A percentile compares a stretch with the other conserved stretches of the same genome.
Evolutionary conservation across 2,888 invertebrate genomes (phyloP).

Genomic region (Sarcophaga caerulescens): DNA sequence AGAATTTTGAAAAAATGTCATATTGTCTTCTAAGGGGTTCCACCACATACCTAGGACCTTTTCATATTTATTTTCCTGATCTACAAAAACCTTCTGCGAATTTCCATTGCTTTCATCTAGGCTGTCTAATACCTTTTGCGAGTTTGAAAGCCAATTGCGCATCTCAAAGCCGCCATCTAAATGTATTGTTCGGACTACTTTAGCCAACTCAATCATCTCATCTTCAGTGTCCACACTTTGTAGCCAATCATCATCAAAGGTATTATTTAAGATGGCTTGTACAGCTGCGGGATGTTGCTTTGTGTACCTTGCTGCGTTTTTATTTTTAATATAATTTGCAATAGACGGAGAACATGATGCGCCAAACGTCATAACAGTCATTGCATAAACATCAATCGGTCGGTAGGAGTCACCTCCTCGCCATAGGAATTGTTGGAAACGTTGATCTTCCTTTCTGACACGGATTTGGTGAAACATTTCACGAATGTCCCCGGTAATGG

Average conservation of each 20-base stretch:
- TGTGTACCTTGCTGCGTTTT: neutral
- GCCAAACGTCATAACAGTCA: no score
- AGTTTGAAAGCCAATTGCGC: constrained; percentile 60
- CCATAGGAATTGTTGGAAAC: no score
- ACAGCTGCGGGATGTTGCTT: constrained; percentile 27
- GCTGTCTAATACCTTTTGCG: constrained; percentile 1
- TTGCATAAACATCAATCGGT: no score
- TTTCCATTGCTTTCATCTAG: neutral
- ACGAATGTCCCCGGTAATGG: no score
- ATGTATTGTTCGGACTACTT: constrained; percentile 49
- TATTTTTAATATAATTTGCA: no score
- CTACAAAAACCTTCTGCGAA: constrained; percentile 3
- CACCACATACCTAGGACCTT: constrained; percentile 70
- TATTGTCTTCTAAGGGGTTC: constrained; percentile 58
- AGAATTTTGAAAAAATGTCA: constrained; percentile 58
- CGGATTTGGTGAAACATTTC: no score
- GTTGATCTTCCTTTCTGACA: no score
- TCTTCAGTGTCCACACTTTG: constrained; percentile 48
- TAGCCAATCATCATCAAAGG: constrained; percentile 56
- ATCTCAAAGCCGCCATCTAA: constrained; percentile 56
- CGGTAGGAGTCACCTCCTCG: no score
- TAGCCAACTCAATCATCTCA: constrained; percentile 46
- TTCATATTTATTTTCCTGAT: constrained; percentile 39
- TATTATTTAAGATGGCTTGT: constrained; percentile 38
- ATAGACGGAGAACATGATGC: no score